These are phyloP conservation scores for Drosophila yooni DNA, from an alignment of 2,888 invertebrate species.

Conservation along the genomic window DNA sequence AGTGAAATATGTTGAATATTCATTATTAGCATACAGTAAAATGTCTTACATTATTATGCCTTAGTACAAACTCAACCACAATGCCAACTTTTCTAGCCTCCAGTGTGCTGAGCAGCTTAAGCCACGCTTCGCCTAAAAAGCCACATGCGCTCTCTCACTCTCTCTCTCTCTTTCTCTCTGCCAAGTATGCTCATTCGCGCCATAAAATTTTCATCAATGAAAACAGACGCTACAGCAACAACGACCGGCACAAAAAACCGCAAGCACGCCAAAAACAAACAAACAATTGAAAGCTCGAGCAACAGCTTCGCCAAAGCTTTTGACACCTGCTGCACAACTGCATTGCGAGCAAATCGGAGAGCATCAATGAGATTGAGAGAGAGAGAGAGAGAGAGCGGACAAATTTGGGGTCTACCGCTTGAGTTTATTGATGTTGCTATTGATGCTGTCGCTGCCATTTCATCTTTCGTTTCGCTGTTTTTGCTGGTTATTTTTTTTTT, in stretches of 20 bases:
- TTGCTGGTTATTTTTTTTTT: constrained; percentile 17
- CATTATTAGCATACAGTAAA: not conserved
- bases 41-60: not conserved
- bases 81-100: constrained; percentile 27
- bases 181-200: constrained; percentile 26
- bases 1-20: not conserved
- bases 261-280: constrained; percentile 55
- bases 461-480: constrained; percentile 33
- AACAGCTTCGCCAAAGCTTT: constrained; percentile 49
- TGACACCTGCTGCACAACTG: constrained; percentile 64
- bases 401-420: constrained; percentile 51
- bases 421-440: constrained; percentile 21
- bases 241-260: constrained; percentile 70
- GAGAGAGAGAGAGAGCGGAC: constrained; percentile 31
- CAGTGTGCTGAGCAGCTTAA: constrained; percentile 26
- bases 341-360: constrained; percentile 27
- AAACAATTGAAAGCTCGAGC: constrained; percentile 60
- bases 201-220: constrained; percentile 73
- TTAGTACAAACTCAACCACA: not conserved
- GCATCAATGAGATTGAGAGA: constrained; percentile 10
- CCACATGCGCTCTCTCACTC: constrained; percentile 11
- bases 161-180: constrained; percentile 7
- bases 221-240: constrained; percentile 59
- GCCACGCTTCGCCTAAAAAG: constrained; percentile 2
- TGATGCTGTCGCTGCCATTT: constrained; percentile 41